Base-by-base conservation (phyloP, 2,797 vertebrate genomes). In the Xyrichtys novacula region DNA sequence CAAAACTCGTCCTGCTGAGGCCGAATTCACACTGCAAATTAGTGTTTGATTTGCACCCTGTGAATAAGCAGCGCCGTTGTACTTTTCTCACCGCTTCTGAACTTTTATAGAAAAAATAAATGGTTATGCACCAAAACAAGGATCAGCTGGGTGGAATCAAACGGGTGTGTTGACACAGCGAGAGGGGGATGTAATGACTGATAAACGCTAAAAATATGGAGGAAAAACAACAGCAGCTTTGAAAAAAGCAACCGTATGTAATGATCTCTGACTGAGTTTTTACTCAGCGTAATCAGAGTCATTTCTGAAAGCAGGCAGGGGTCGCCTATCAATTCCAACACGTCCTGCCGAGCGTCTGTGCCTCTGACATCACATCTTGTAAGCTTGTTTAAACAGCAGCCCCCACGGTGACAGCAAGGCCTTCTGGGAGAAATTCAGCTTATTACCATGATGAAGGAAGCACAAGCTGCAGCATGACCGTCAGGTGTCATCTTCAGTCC, bases 11-110 rank as follows among this genome's bases (percentile, higher is more conserved):
- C 80, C 71, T 63, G 79, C 78, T 65, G 74, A 49, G 76, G 66
- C 71, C 60, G 65, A 50, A 72, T 54, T 74, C 52, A 34, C 67
- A 83, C 70, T 61, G 68, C 58, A 90, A 86, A 87, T 90, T 85
- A 84, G 73, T 85, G 68, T 88, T 89, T 89, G 81, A 90, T 88
- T 86, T 88, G 83, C 86, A 79, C 84, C 68, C 83, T 44, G 78
- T 66, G 76, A 87, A 62, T 74, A 84, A 80, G 52, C 54, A 16
- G 26, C 23, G 23, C 53, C 80, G 78, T 76, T 86, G 61, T 76
- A 65, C 64, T 73, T 74, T 85, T 55, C 62, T 72, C 65, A 62
- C 73, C 65, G 7, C 46, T 39, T 85, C 36, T 67, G 76, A 77
- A 83, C 65, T 77, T 87, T 75, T 59, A 80, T 78, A 42, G 83